A percentile compares a stretch with the other conserved stretches of the same genome.
Conservation (phyloP, 2,888 invertebrate species). For the Emmelina monodactyla region DNA sequence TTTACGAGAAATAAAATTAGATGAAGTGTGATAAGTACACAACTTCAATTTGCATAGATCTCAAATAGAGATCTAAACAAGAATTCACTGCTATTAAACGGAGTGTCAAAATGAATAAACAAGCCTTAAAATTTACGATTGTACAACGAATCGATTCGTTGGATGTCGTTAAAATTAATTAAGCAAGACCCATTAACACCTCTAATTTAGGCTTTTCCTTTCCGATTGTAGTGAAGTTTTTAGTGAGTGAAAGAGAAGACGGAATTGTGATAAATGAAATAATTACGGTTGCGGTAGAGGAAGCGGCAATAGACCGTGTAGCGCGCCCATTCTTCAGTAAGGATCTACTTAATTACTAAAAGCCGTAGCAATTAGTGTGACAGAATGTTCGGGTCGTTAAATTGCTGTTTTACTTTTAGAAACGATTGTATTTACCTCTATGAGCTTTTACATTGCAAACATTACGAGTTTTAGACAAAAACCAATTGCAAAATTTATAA, state of each 20-base stretch:
- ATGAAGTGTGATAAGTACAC: too few species aligned
- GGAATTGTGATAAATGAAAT: conserved; percentile 1
- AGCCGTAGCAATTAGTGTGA: conserved; percentile 33
- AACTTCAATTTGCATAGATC: too few species aligned
- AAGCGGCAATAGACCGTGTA: conserved; percentile 47
- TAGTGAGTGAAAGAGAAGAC: not conserved
- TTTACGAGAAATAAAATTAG: too few species aligned
- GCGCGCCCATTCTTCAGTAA: conserved; percentile 37
- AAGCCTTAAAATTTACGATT: too few species aligned
- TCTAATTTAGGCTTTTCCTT: not conserved
- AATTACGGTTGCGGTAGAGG: conserved; percentile 26
- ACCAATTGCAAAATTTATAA: too few species aligned
- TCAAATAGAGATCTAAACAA: too few species aligned
- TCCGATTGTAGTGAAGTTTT: not conserved
- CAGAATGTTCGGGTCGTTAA: conserved; percentile 17
- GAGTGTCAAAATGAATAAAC: too few species aligned
- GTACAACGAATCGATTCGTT: not conserved
- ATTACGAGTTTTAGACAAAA: too few species aligned
- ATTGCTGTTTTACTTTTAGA: too few species aligned
- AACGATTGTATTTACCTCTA: too few species aligned
- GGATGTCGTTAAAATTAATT: not conserved
- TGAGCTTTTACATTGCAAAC: too few species aligned
- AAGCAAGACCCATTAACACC: not conserved
- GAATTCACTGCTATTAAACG: too few species aligned
- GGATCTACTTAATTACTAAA: conserved; percentile 34